Base-by-base conservation (phyloP, 2,888 invertebrate genomes). In the Petrolisthes manimaculis region DNA sequence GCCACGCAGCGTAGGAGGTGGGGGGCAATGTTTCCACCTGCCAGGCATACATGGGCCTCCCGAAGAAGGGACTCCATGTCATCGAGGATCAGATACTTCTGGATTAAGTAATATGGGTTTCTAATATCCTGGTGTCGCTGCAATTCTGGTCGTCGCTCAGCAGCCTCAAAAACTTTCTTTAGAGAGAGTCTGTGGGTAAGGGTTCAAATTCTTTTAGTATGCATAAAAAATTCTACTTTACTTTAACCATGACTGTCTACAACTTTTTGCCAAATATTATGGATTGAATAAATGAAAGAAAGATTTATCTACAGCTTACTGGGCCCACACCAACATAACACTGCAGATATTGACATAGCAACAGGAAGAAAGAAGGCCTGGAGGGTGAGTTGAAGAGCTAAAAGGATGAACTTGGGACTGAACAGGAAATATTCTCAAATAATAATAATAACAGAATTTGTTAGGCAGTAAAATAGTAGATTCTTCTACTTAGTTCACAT, bases 11-110 rank as follows among this genome's bases (percentile, higher is more conserved):
- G 94, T 56, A 97, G 93, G 91, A 96, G 95, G 92, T 94, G 92
- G 93, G 94, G 92, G 18, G 91, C 84, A 53, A 91, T 86, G 74
- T 75, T 82, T 69, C 78, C 85, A 4, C 89, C 87, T 51, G 24
- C 79, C 18, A 87, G 84, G 89, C 89, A 90, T 5, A 86, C 75
- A 51, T 86, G 84, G 9, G 88, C 83, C 90, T 95, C 95, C 91
- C 95, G 95, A 93, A 97, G 94, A 84, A 98, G 94, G 80, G 95
- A 93, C 93, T 93, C 92, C 56, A 93, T 94, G 92, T 97, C 96
- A 91, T 97, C 97, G 3, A 98, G 93, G 93, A 98, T 97, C 51
- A 98, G 93, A 92, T 95, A 95, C 91, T 97, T 96, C 93, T 98
- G 97, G 89, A 98, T 96, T 8, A 95, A 94, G 92, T 96, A 96